A percentile compares a stretch with the other conserved stretches of the same genome.
Evolutionary conservation across 2,113 vertebrate species (phyloP).

Genomic region (Himantopus leucocephalus): DNA sequence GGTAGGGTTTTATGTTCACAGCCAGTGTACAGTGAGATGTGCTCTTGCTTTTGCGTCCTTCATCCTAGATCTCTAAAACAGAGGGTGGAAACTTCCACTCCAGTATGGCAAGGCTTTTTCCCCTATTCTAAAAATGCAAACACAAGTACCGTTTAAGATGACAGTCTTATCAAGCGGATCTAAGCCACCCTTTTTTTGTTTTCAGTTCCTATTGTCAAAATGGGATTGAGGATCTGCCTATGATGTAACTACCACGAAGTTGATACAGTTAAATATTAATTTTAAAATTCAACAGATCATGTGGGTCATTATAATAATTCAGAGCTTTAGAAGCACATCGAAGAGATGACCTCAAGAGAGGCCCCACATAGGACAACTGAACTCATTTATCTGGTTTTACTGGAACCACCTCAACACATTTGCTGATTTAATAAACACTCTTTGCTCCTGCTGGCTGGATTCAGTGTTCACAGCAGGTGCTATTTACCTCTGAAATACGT

Average conservation of each 20-base stretch:
- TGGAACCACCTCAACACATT: neutral
- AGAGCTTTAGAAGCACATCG: neutral
- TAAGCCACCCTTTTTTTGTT: neutral
- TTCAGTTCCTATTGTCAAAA: neutral
- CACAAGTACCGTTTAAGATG: accelerated
- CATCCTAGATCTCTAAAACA: neutral
- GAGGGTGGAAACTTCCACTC: neutral
- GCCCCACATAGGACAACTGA: neutral
- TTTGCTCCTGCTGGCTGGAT: neutral
- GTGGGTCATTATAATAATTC: neutral
- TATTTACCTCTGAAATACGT: constrained; percentile 1
- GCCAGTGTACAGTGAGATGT: accelerated
- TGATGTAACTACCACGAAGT: neutral
- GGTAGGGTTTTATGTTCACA: neutral
- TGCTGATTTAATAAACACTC: neutral
- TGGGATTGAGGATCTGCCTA: neutral
- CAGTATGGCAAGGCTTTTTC: neutral
- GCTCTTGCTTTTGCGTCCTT: neutral
- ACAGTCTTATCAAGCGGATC: neutral
- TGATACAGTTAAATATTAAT: neutral
- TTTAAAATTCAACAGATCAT: neutral
- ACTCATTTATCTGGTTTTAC: neutral
- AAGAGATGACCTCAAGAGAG: neutral
- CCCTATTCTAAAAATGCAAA: neutral
- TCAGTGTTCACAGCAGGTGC: neutral